phyloP scores from a whole-genome alignment of 2,113 vertebrate species.

The Channa maculata region DNA sequence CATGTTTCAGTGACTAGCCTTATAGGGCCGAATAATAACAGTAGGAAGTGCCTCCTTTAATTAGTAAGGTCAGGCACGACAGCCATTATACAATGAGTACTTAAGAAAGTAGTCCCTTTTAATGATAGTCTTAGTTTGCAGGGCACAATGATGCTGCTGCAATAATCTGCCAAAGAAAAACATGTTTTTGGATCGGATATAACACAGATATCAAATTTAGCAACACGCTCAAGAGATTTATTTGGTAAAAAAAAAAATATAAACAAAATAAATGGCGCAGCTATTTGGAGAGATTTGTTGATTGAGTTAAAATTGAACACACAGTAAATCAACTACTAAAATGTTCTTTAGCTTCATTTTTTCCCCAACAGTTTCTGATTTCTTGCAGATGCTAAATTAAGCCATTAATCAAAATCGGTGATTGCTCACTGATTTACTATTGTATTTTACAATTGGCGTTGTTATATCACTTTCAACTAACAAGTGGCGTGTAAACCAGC shows the following conservation, averaged over 20 bases:
- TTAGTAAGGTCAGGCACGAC: not conserved
- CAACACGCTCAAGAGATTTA: not conserved
- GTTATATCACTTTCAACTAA: slow-evolving; percentile 69
- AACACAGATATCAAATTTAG: not conserved
- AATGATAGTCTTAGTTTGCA: not conserved
- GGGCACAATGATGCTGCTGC: not conserved
- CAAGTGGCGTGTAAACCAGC: slow-evolving; percentile 64
- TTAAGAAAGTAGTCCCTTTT: slow-evolving; percentile 18
- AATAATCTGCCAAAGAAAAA: not conserved
- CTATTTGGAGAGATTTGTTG: slow-evolving; percentile 20
- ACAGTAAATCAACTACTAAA: slow-evolving; percentile 2
- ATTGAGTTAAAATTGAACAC: slow-evolving; percentile 7
- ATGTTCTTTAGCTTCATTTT: not conserved
- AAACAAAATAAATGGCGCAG: slow-evolving; percentile 2
- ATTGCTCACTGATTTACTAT: slow-evolving; percentile 75
- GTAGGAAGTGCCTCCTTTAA: not conserved
- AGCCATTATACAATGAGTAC: not conserved
- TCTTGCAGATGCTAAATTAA: slow-evolving; percentile 54
- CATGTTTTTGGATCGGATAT: not conserved
- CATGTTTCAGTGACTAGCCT: not conserved
- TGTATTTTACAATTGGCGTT: slow-evolving; percentile 68
- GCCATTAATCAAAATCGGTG: slow-evolving; percentile 67
- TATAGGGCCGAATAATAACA: not conserved
- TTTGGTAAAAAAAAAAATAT: not conserved
- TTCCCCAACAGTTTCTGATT: slow-evolving; percentile 23